Evolutionary conservation across 2,888 invertebrate species (phyloP).

Genomic region (Dynastes maya): DNA sequence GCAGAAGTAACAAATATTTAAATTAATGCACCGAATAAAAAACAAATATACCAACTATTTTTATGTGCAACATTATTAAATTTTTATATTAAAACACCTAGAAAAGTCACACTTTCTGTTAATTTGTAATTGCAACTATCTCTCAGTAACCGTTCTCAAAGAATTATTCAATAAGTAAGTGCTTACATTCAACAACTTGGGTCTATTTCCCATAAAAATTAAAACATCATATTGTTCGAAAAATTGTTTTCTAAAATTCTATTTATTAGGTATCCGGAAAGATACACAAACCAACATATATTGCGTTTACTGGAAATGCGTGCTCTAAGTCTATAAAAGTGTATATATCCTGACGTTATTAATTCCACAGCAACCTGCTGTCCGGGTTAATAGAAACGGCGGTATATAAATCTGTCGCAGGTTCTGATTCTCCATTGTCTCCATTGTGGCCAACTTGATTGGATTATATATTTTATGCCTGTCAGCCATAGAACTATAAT

Average conservation of each 20-base stretch:
- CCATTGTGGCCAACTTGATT: slow-evolving; percentile 67
- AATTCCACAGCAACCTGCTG: slow-evolving; percentile 55
- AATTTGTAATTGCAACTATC: too few species aligned
- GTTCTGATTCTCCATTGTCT: slow-evolving; percentile 68
- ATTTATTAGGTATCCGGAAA: not conserved
- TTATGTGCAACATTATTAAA: too few species aligned
- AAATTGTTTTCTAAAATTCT: not conserved
- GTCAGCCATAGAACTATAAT: slow-evolving; percentile 57
- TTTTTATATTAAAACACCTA: too few species aligned
- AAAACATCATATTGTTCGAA: not conserved
- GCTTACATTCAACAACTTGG: too few species aligned
- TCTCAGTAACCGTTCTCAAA: too few species aligned
- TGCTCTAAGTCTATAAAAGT: slow-evolving; percentile 57
- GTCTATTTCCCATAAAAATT: too few species aligned
- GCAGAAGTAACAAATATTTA: too few species aligned
- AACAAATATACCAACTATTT: too few species aligned
- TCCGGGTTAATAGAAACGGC: slow-evolving; percentile 58
- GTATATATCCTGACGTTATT: slow-evolving; percentile 53
- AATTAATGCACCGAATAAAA: too few species aligned
- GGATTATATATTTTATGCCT: slow-evolving; percentile 67
- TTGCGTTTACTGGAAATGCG: slow-evolving; percentile 52
- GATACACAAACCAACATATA: not conserved
- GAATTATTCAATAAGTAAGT: too few species aligned
- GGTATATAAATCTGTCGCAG: slow-evolving; percentile 68
- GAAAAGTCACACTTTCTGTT: too few species aligned